Base-by-base conservation (phyloP, 2,888 invertebrate species). In the Lycaena phlaeas region DNA sequence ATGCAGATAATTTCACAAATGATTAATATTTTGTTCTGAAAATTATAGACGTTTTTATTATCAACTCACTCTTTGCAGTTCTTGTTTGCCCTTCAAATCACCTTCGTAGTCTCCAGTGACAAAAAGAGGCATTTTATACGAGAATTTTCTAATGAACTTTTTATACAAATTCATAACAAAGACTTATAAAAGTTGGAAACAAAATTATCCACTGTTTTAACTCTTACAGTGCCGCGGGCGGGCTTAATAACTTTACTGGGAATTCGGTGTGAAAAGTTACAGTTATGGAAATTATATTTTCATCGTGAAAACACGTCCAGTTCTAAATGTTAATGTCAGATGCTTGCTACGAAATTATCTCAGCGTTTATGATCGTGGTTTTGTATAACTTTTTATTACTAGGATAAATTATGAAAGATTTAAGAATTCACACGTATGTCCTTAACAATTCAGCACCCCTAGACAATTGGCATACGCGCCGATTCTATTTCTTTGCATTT, bases 171-270 rank as follows among this genome's bases (percentile, higher is more conserved):
- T 18, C 18, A 18, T 34, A 18, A 34, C 34, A 22, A 34, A 31
- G 18, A 34, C 34, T 34, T 34, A 34, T 22, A 34, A 34, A 34
- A 34, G 34, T 34, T 22, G 34, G 34, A 34, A 34, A 34, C 18
- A 22, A 22, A 22, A 34, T 34, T 34, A 34, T 34, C 34, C 34
- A 34, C 18, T 9, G 22, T 18, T 34, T 18, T 34, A 34, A 18
- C 34, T 34, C 34, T 34, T 22, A 22, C 22, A 22, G 22, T 9
- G 22, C 2, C 22, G 22, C 22, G 5, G 22, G 22, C 22, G 5
- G 22, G 22, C 6, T 22, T 34, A 34, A 34, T 22, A 34, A 34
- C 34, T 18, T 34, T 22, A 34, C 34, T 34, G 34, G 34, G 22
- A 34, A 34, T 34, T 34, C 34, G 34, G 7, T 7, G 12, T 12